Evolutionary conservation across 2,797 vertebrate species (phyloP).

Genomic region (Sitta carolinensis): DNA sequence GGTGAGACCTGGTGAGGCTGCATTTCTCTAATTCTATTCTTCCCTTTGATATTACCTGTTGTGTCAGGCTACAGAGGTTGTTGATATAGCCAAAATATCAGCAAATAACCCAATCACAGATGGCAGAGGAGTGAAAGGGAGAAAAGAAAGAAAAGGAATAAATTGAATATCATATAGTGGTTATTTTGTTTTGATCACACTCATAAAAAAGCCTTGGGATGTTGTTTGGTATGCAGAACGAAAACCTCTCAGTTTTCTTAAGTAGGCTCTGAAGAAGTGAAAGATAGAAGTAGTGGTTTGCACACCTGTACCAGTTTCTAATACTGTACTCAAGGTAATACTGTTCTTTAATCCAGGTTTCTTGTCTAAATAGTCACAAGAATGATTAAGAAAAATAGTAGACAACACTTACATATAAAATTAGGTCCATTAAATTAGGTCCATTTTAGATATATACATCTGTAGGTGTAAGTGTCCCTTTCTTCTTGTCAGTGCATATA

Average conservation of each 20-base stretch:
- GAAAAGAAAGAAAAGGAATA: not conserved
- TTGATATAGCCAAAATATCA: not conserved
- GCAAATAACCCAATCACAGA: not conserved
- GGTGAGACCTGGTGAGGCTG: conserved; percentile 21
- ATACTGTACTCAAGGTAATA: not conserved
- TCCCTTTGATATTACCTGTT: conserved; percentile 43
- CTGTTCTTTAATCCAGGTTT: not conserved
- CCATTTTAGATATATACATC: not conserved
- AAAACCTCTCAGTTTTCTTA: not conserved
- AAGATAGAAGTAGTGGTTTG: not conserved
- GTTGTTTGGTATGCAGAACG: conserved; percentile 4
- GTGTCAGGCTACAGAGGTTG: conserved; percentile 30
- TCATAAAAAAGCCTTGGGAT: conserved; percentile 20
- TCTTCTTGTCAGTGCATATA: not conserved
- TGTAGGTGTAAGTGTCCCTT: not conserved
- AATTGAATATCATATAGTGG: not conserved
- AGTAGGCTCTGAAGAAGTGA: not conserved
- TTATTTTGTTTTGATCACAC: not conserved
- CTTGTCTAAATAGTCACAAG: conserved; percentile 3
- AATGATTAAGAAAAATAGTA: not conserved
- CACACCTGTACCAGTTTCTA: not conserved
- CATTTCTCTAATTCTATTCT: conserved; percentile 46
- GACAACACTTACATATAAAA: not conserved
- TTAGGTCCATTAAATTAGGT: not conserved
- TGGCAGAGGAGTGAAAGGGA: not conserved